A percentile compares a stretch with the other conserved stretches of the same genome.
phyloP scores from a whole-genome alignment of 2,888 invertebrate species.

The Drosophila macrospina region DNA sequence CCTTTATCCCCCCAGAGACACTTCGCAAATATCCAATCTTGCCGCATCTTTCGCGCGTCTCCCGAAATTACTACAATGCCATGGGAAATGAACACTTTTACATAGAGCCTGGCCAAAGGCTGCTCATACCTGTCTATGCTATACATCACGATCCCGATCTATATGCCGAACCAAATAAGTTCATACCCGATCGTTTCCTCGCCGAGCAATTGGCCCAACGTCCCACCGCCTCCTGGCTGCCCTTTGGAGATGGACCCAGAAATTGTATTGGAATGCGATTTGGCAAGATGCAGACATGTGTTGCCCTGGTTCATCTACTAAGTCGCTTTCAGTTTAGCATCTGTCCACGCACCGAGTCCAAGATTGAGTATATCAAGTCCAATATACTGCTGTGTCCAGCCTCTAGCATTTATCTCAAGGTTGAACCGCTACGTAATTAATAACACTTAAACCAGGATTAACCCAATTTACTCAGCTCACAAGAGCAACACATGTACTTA shows the following conservation, averaged over 20 bases:
- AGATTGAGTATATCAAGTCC: conserved; percentile 53
- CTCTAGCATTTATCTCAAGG: conserved; percentile 56
- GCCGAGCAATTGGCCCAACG: conserved; percentile 86
- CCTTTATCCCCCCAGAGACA: conserved; percentile 85
- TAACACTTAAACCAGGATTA: background rate
- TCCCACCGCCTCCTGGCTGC: conserved; percentile 71
- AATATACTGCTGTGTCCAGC: conserved; percentile 49
- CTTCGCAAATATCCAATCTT: conserved; percentile 87
- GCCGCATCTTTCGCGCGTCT: conserved; percentile 86
- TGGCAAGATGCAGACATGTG: conserved; percentile 74
- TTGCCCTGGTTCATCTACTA: conserved; percentile 67
- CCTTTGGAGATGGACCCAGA: conserved; percentile 81
- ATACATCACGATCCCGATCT: conserved; percentile 87
- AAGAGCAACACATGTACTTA: conserved; percentile 4
- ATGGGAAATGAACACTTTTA: conserved; percentile 85
- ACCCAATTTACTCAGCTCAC: background rate
- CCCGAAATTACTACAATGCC: conserved; percentile 85
- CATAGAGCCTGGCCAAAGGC: conserved; percentile 86
- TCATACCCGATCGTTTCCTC: conserved; percentile 88
- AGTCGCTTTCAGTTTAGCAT: conserved; percentile 61
- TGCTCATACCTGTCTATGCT: conserved; percentile 86
- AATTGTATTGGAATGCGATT: conserved; percentile 81
- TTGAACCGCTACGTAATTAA: conserved; percentile 42
- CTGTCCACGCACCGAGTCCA: conserved; percentile 60
- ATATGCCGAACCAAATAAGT: conserved; percentile 87